phyloP scores from a whole-genome alignment of 92 coral and sea anemone species.

The Diadumene lineata region DNA sequence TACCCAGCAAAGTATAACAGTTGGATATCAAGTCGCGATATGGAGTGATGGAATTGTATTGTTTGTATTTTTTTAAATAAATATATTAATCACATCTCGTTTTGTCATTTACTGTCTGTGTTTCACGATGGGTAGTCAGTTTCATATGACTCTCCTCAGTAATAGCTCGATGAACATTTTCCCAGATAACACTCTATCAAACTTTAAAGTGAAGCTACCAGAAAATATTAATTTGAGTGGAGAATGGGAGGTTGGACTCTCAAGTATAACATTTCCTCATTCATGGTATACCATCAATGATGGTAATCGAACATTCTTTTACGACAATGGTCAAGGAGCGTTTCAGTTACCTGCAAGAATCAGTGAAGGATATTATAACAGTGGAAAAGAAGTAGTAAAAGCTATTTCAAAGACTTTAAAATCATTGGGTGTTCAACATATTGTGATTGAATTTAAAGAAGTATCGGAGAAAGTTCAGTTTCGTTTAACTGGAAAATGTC shows the following conservation, averaged over 20 bases:
- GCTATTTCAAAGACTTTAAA: no score
- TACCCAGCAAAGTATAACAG: slow-evolving; percentile 24
- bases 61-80: background rate
- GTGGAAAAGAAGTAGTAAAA: background rate
- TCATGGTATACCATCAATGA: background rate
- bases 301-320: no score
- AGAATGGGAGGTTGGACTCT: slow-evolving; percentile 30
- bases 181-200: slow-evolving; percentile 19
- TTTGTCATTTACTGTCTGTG: background rate
- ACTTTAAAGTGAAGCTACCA: slow-evolving; percentile 21
- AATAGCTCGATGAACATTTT: slow-evolving; percentile 10
- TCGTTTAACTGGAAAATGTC: no score
- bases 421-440: no score
- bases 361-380: background rate
- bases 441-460: background rate
- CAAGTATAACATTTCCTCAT: background rate
- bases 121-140: background rate
- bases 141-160: no score
- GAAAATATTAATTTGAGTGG: slow-evolving; percentile 17
- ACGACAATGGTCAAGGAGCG: no score
- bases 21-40: slow-evolving; percentile 9
- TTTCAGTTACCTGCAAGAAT: no score
- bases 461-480: background rate
- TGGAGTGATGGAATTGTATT: background rate
- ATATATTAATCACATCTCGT: background rate